phyloP scores from a whole-genome alignment of 2,888 invertebrate species.

The Pterobdella sp. region DNA sequence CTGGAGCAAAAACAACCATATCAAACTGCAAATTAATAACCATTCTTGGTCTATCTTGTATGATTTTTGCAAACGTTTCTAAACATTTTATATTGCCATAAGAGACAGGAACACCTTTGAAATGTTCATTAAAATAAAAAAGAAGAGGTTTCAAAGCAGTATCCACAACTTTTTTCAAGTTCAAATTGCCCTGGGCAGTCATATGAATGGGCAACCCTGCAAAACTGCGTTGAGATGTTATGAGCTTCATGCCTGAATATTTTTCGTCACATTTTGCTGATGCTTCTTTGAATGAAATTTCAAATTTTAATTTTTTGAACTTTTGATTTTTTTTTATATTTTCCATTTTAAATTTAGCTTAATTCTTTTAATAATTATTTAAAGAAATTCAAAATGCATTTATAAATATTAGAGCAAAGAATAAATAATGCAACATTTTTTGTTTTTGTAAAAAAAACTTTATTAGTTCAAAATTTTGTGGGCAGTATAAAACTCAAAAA shows the following conservation, averaged over 20 bases:
- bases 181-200: background rate
- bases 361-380: background rate
- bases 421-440: too few relatives aligned
- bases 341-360: too few relatives aligned
- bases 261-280: background rate
- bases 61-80: background rate
- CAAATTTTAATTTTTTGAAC: background rate
- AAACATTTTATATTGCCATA: conserved; percentile 6
- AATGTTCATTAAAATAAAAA: background rate
- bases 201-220: background rate
- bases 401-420: background rate
- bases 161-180: background rate
- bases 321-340: background rate
- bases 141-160: background rate
- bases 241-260: background rate
- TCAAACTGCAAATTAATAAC: background rate
- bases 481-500: too few relatives aligned
- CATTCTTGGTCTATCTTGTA: background rate
- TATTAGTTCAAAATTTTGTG: too few relatives aligned
- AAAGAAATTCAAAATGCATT: background rate
- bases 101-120: conserved; percentile 5
- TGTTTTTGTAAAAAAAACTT: too few relatives aligned
- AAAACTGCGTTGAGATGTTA: background rate
- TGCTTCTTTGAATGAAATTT: conserved; percentile 1
- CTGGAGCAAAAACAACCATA: too few relatives aligned